These are phyloP conservation scores for Melipona bicolor DNA, from an alignment of 2,888 invertebrate species.

Conservation along the genomic window DNA sequence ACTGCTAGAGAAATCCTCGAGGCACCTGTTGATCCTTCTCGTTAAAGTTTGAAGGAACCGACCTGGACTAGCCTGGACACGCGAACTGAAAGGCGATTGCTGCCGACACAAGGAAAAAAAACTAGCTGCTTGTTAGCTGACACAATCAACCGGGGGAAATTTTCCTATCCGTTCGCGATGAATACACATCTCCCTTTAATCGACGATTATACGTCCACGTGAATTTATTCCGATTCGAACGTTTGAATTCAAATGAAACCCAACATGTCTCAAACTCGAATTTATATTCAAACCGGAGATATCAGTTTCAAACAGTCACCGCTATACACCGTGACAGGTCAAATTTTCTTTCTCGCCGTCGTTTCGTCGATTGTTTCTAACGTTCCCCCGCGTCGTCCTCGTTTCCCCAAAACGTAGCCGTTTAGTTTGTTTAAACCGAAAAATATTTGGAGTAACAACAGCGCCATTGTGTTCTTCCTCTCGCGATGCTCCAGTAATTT, in stretches of 20 bases:
- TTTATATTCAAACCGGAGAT: no score
- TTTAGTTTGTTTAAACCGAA: conserved; percentile 2
- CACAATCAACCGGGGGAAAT: conserved; percentile 28
- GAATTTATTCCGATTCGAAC: background rate
- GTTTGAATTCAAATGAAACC: background rate
- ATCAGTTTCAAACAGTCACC: no score
- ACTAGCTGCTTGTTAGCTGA: conserved; percentile 5
- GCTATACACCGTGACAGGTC: background rate
- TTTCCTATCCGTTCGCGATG: conserved; percentile 11
- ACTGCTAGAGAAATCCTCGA: conserved; percentile 70
- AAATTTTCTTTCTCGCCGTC: background rate
- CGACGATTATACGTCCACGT: background rate
- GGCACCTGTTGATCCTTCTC: conserved; percentile 81
- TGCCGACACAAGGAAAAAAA: conserved; percentile 53
- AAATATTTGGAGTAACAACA: conserved; percentile 16
- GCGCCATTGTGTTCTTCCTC: background rate
- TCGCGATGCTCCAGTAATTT: conserved; percentile 2
- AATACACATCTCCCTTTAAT: background rate
- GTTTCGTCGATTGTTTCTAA: background rate
- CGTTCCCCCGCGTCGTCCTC: background rate
- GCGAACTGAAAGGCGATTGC: conserved; percentile 54
- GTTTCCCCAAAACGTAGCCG: background rate
- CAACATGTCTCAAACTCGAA: no score
- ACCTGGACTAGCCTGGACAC: conserved; percentile 74
- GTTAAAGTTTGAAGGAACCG: conserved; percentile 79